Conservation (phyloP, 2,888 invertebrate genomes). For the Drosophila pseudotakahashii region DNA sequence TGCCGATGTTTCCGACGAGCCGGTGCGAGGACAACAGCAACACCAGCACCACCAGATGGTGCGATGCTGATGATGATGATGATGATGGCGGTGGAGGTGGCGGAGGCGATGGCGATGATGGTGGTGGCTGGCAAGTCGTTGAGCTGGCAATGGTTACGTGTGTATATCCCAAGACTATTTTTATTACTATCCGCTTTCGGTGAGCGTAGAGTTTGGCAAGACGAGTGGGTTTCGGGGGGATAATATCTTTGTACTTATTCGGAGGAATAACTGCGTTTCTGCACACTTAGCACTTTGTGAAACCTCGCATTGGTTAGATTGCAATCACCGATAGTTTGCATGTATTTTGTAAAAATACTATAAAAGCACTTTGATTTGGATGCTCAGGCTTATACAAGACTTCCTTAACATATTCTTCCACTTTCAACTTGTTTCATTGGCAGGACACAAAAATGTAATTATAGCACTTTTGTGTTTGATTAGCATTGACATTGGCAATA, state of each 20-base stretch:
- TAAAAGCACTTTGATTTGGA: conserved; percentile 11
- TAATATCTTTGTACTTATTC: not conserved
- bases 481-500: conserved; percentile 41
- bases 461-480: conserved; percentile 23
- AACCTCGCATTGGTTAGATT: conserved; percentile 1
- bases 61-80: conserved; percentile 24
- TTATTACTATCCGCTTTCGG: not conserved
- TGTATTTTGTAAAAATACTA: conserved; percentile 16
- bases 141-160: conserved; percentile 33
- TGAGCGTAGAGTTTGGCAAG: not conserved
- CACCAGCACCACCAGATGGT: conserved; percentile 42
- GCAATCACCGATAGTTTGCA: conserved; percentile 5
- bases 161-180: conserved; percentile 9
- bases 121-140: conserved; percentile 23
- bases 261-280: conserved; percentile 1
- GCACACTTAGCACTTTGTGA: conserved; percentile 3
- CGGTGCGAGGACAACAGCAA: conserved; percentile 56
- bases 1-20: conserved; percentile 75
- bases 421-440: conserved; percentile 11
- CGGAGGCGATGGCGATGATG: conserved; percentile 8
- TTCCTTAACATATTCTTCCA: not conserved
- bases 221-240: not conserved
- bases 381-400: conserved; percentile 4
- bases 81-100: not conserved
- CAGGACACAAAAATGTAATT: conserved; percentile 18